phyloP scores from a whole-genome alignment of 2,888 invertebrate species.

The Agonopterix heracliana region DNA sequence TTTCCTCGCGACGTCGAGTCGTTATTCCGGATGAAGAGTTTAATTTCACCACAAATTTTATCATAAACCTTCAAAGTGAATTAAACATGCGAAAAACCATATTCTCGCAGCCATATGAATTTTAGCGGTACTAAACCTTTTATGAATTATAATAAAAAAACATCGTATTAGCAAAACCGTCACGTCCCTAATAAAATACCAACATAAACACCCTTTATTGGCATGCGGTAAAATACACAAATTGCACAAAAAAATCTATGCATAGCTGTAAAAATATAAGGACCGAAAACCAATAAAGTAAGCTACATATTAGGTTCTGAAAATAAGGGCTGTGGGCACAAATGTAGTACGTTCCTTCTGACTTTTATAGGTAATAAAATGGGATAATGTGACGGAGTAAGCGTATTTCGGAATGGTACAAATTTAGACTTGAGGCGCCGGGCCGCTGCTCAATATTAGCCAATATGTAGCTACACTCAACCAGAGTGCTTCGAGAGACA shows the following conservation, averaged over 20 bases:
- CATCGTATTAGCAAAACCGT: conserved; percentile 54
- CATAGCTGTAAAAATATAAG: conserved; percentile 61
- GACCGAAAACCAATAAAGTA: conserved; percentile 59
- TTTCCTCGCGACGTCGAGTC: too few relatives aligned
- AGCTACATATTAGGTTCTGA: conserved; percentile 65
- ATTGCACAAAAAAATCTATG: conserved; percentile 55
- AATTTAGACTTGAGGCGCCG: conserved; percentile 65
- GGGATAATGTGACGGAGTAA: conserved; percentile 71
- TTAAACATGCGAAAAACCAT: not conserved
- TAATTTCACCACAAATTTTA: too few relatives aligned
- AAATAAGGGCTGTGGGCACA: conserved; percentile 67
- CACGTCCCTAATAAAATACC: conserved; percentile 56
- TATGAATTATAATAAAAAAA: conserved; percentile 60
- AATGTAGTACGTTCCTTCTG: conserved; percentile 67
- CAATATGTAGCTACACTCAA: conserved; percentile 47
- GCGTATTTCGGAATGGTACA: conserved; percentile 72
- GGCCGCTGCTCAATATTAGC: conserved; percentile 47
- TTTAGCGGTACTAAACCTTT: conserved; percentile 26
- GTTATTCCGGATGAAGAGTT: too few relatives aligned
- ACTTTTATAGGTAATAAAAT: conserved; percentile 75
- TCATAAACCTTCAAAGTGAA: too few relatives aligned
- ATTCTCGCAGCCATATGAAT: conserved; percentile 9
- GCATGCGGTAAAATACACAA: conserved; percentile 55
- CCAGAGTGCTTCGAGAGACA: conserved; percentile 23
- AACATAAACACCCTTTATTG: conserved; percentile 62